These are phyloP conservation scores for Autographa gamma DNA, from an alignment of 2,888 invertebrate genomes.

Conservation along the genomic window DNA sequence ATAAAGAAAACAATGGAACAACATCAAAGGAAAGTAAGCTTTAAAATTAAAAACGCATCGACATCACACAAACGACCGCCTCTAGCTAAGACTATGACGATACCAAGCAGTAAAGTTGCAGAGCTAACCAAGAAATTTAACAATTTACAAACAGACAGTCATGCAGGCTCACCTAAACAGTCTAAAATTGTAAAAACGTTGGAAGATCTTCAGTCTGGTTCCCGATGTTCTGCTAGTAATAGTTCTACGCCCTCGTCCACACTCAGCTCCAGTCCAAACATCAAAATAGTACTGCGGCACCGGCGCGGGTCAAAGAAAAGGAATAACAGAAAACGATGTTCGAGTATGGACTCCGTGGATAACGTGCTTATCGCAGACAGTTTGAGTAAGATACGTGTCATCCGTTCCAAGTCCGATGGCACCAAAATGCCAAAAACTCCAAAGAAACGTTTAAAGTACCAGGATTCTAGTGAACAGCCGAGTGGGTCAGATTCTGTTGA, in stretches of 20 bases:
- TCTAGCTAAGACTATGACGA: conserved; percentile 82
- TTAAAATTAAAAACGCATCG: conserved; percentile 89
- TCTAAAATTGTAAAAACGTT: conserved; percentile 88
- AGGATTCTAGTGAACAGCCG: conserved; percentile 76
- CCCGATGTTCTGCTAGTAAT: conserved; percentile 76
- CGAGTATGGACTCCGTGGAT: conserved; percentile 85
- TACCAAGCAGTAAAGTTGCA: conserved; percentile 90
- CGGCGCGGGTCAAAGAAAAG: conserved; percentile 84
- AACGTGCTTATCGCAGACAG: conserved; percentile 74
- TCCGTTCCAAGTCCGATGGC: conserved; percentile 85
- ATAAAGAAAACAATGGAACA: conserved; percentile 76
- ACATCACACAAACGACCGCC: conserved; percentile 82
- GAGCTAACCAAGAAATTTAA: conserved; percentile 92
- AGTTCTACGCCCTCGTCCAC: conserved; percentile 85
- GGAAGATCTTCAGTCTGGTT: conserved; percentile 79
- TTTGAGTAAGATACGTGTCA: conserved; percentile 76
- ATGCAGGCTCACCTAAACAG: conserved; percentile 82
- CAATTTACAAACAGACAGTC: conserved; percentile 87
- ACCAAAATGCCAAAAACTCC: conserved; percentile 82
- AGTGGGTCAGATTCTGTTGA: conserved; percentile 83
- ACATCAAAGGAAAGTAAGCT: conserved; percentile 89
- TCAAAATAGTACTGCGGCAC: conserved; percentile 84
- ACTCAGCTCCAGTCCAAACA: conserved; percentile 84
- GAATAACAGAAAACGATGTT: conserved; percentile 84
- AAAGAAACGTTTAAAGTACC: conserved; percentile 79